Base-by-base conservation (phyloP, 2,113 vertebrate genomes). In the Butastur rufipennis region DNA sequence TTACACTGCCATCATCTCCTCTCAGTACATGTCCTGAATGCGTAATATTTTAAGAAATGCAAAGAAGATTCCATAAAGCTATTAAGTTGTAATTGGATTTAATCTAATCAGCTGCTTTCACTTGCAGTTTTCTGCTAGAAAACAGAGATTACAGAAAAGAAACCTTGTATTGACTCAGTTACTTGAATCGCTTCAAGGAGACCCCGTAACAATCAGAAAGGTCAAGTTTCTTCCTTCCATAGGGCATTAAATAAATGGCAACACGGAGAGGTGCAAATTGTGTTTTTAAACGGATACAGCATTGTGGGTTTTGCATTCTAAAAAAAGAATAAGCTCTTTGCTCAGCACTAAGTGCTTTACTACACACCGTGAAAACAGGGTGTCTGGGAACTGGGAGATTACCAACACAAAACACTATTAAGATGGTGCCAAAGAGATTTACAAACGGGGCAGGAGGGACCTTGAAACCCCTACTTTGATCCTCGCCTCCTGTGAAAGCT, bases 41-140 rank as follows among this genome's bases (percentile, higher is more conserved):
- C 3, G 9, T 16, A 81, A 31, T 11, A 74, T 52, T 67, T 92
- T 40, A 85, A 95, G 52, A 63, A 95, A 75, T 31, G 42, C 45
- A 81, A 84, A 91, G 48, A 86, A 50, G 36, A 81, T 36, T 65
- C 61, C 20, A 62, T 42, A 82, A 89, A 80, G 73, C 38, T 84
- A 80, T 58, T 79, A 68, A 81, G 34, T 18, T 89, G 73, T 81
- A 96, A 94, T 65, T 93, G 38, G 58, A 89, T 90, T 91, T 75
- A 78, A 63, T 45, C 48, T 26, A 36, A 81, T 89, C 78, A 72
- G 38, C 73, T 75, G 56, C 65, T 75, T 86, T 90, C 70, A 53
- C 72, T 65, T 36, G 68, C 61, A 85, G 45, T 40, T 79, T 67
- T 87, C n/a, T 10, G 36, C 56, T 75, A 62, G 43, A 81, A 59